phyloP scores from a whole-genome alignment of 2,113 vertebrate species.

The Nibea coibor region DNA sequence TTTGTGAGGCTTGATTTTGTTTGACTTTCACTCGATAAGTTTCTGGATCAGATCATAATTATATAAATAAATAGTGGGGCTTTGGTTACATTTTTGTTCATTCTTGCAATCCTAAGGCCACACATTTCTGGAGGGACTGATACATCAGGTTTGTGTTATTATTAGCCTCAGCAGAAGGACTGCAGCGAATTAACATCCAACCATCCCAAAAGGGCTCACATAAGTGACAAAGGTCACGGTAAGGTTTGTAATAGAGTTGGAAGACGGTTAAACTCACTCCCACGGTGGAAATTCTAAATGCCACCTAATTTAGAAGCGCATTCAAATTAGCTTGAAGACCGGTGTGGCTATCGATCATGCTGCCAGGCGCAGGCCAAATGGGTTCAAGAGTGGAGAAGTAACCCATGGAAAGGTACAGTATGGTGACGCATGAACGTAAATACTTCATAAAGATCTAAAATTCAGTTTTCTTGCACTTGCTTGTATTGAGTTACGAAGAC shows the following conservation, averaged over 20 bases:
- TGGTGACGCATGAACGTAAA: not conserved
- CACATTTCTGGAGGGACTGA: slow-evolving; percentile 19
- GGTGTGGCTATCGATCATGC: slow-evolving; percentile 55
- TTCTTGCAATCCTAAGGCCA: slow-evolving; percentile 6
- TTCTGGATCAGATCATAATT: too few species aligned
- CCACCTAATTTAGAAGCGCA: slow-evolving; percentile 53
- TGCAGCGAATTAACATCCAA: slow-evolving; percentile 39
- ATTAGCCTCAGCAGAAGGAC: slow-evolving; percentile 21
- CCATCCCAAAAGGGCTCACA: slow-evolving; percentile 26
- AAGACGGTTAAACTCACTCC: slow-evolving; percentile 38
- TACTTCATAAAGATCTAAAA: not conserved
- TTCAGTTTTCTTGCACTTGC: not conserved
- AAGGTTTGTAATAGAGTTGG: slow-evolving; percentile 56
- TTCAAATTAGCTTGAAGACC: slow-evolving; percentile 52
- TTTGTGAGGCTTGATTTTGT: too few species aligned
- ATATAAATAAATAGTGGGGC: not conserved
- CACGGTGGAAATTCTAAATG: slow-evolving; percentile 55
- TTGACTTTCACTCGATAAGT: too few species aligned
- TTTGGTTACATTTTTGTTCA: slow-evolving; percentile 9
- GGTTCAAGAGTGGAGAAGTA: slow-evolving; percentile 7
- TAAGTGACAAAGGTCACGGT: slow-evolving; percentile 55
- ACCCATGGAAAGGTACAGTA: not conserved
- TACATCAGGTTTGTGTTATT: slow-evolving; percentile 11
- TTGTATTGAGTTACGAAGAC: not conserved
- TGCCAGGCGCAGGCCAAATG: slow-evolving; percentile 37